A percentile compares a stretch with the other conserved stretches of the same genome.
These are phyloP conservation scores for Tridacna gigas DNA, from an alignment of 2,888 invertebrate species.

Conservation along the genomic window DNA sequence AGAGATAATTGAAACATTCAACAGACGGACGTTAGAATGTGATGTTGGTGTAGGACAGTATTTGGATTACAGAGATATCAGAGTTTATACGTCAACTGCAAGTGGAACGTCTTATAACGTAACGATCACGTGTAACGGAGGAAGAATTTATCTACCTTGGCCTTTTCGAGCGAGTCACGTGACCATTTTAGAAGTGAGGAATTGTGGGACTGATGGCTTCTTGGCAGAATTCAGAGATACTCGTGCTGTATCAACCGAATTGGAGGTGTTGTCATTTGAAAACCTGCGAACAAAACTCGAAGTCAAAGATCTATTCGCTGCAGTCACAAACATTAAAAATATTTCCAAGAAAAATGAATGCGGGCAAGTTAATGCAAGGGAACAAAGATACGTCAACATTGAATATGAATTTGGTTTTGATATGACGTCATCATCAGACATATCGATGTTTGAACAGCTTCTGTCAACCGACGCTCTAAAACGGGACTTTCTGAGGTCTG, in stretches of 20 bases:
- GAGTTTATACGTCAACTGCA: conserved; percentile 24
- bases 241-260: conserved; percentile 31
- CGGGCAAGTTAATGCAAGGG: conserved; percentile 31
- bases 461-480: conserved; percentile 30
- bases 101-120: conserved; percentile 36
- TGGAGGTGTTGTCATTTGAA: conserved; percentile 34
- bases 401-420: conserved; percentile 39
- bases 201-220: conserved; percentile 49
- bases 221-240: conserved; percentile 38
- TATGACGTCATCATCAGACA: conserved; percentile 13
- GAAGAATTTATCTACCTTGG: conserved; percentile 51
- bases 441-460: conserved; percentile 39
- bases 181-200: conserved; percentile 34
- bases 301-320: conserved; percentile 32
- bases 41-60: conserved; percentile 23
- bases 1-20: not conserved
- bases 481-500: conserved; percentile 24
- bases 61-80: conserved; percentile 53
- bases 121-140: conserved; percentile 50
- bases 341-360: conserved; percentile 44
- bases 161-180: conserved; percentile 53
- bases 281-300: conserved; percentile 32
- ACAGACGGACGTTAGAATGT: conserved; percentile 33
- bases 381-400: conserved; percentile 37
- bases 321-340: conserved; percentile 13